phyloP scores from a whole-genome alignment of 2,797 vertebrate genomes.

The Sebastes steindachneri region DNA sequence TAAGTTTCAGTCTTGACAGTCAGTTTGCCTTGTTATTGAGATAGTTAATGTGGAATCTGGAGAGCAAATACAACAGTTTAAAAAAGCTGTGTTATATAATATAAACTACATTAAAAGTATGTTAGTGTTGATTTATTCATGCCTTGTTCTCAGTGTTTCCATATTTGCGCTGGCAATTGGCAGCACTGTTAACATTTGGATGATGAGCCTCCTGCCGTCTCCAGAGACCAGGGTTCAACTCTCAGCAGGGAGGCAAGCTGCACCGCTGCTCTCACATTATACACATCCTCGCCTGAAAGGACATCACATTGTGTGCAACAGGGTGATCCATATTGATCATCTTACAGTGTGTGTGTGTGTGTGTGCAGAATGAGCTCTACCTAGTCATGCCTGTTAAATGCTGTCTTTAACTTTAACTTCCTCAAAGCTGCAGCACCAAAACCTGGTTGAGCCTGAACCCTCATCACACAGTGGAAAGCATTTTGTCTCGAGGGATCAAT shows the following conservation, averaged over 20 bases:
- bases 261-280: slow-evolving; percentile 6
- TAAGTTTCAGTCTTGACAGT: neutral
- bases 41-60: neutral
- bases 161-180: neutral
- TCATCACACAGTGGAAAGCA: neutral
- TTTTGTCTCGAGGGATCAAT: neutral
- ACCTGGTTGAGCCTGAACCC: neutral
- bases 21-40: neutral
- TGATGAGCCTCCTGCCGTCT: slow-evolving; percentile 8
- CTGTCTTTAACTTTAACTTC: neutral
- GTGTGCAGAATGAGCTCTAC: neutral
- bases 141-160: neutral
- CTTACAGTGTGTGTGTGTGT: neutral
- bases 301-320: neutral
- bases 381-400: neutral
- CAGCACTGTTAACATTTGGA: slow-evolving; percentile 21
- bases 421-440: neutral
- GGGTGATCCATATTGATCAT: neutral
- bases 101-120: neutral
- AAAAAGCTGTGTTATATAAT: neutral
- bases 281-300: neutral
- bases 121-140: slow-evolving; percentile 16
- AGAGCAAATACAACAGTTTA: neutral
- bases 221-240: slow-evolving; percentile 18
- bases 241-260: slow-evolving; percentile 6